Base-by-base conservation (phyloP, 2,797 vertebrate species). In the Lagocephalus sceleratus region DNA sequence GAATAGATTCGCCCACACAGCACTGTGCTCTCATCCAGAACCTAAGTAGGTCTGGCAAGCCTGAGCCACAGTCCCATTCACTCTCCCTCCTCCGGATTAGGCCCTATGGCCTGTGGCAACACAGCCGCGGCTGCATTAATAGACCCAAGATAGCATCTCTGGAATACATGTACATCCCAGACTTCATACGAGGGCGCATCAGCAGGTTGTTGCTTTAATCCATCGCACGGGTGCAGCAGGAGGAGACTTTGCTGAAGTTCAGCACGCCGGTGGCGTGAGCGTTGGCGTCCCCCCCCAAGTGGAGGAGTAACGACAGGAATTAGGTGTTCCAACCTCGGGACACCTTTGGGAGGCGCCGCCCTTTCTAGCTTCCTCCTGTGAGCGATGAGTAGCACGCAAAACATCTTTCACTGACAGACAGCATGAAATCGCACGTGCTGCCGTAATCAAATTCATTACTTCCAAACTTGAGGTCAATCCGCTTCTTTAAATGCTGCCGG, bases 1-100 rank as follows among this genome's bases (percentile, higher is more conserved):
- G 85, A 89, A 87, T 83, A 87, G 86, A 91, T 89, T 87, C 71
- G 82, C 88, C 82, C 89, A 90, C 85, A 83, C 86, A 89, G 89
- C 89, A 89, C 78, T 88, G 87, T 89, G 84, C 84, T 85, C 71
- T 91, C 81, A 85, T 87, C 81, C 87, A 85, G 86, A 72, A 83
- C 82, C 74, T 91, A 89, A 91, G 87, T 83, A 63, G 62, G 72
- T 85, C 76, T 86, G 88, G 87, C 90, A 91, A 81, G 74, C 77
- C 60, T 32, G 63, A 85, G 84, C 83, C 64, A 63, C 67, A 68
- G 78, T 75, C 67, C 85, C 73, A 87, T 88, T 89, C 85, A 88
- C 78, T 83, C 68, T 66, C 76, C 66, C 80, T 84, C 71, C 78
- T 86, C 71, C 74, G 86, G 88, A 88, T 89, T 85, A 88, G 77